A percentile compares a stretch with the other conserved stretches of the same genome.
Evolutionary conservation across 2,113 vertebrate species (phyloP).

Genomic region (Apeltes quadracus): DNA sequence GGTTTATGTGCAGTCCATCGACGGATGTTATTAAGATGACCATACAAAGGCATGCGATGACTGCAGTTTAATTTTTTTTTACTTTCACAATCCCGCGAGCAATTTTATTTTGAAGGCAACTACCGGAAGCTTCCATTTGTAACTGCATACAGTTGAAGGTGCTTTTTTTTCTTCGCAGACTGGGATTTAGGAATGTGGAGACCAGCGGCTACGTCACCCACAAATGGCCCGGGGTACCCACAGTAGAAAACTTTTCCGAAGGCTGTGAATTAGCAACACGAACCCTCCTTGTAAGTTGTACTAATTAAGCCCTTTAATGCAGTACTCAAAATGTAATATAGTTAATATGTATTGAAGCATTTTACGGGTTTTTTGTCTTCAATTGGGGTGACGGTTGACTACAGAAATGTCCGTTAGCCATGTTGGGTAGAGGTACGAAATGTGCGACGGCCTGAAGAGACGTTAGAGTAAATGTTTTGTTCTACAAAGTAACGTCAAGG

Average conservation of each 20-base stretch:
- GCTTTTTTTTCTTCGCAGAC: neutral
- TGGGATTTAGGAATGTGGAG: constrained; percentile 73
- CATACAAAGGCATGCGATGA: neutral
- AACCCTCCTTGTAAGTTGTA: constrained; percentile 20
- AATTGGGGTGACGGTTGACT: neutral
- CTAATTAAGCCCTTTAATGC: fast-evolving
- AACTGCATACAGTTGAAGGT: fast-evolving
- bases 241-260: constrained; percentile 28
- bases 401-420: constrained; percentile 54
- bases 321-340: fast-evolving
- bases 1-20: neutral
- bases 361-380: neutral
- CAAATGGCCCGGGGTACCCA: constrained; percentile 40
- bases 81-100: too few relatives aligned
- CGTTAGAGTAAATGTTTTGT: neutral
- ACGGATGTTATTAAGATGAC: neutral
- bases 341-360: neutral
- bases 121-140: constrained; percentile 11
- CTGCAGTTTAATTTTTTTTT: neutral
- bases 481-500: neutral
- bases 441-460: too few relatives aligned
- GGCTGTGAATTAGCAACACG: neutral
- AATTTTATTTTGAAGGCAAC: constrained; percentile 42
- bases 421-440: neutral
- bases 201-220: constrained; percentile 63